These are phyloP conservation scores for Agrypnia vestita DNA, from an alignment of 1,140 invertebrate genomes.

Conservation along the genomic window DNA sequence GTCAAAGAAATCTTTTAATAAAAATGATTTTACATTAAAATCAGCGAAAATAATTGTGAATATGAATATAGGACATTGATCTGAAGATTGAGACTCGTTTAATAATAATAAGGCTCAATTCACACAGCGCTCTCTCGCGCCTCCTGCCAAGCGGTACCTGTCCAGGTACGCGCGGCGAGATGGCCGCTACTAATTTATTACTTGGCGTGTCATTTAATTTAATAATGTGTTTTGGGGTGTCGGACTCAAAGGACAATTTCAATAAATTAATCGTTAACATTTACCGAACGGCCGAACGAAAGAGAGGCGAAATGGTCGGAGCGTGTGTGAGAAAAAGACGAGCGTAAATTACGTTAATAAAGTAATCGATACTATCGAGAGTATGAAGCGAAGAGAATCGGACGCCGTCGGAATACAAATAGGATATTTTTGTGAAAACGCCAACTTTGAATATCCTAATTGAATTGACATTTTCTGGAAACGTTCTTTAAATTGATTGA, in stretches of 20 bases:
- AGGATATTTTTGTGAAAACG: background rate
- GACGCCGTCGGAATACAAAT: conserved; percentile 23
- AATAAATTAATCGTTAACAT: conserved; percentile 44
- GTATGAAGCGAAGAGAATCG: background rate
- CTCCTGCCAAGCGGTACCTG: background rate
- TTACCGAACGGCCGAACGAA: background rate
- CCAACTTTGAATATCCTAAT: too few relatives aligned
- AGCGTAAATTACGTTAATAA: conserved; percentile 37
- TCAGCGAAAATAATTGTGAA: too few relatives aligned
- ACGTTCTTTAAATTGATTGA: too few relatives aligned
- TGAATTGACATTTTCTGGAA: too few relatives aligned
- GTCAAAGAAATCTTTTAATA: too few relatives aligned
- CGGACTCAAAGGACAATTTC: conserved; percentile 36
- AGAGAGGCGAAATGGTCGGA: conserved; percentile 17
- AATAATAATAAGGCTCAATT: too few relatives aligned
- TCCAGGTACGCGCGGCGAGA: background rate
- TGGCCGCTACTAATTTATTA: conserved; percentile 34
- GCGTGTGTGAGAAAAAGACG: conserved; percentile 11
- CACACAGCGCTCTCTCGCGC: too few relatives aligned
- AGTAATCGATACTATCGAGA: conserved; percentile 31
- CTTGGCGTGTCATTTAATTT: conserved; percentile 38
- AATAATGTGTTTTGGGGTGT: conserved; percentile 37
- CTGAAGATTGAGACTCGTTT: too few relatives aligned
- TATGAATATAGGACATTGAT: too few relatives aligned
- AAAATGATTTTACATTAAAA: too few relatives aligned